These are phyloP conservation scores for Lagorchestes hirsutus DNA, from an alignment of 2,797 vertebrate species.

Conservation along the genomic window DNA sequence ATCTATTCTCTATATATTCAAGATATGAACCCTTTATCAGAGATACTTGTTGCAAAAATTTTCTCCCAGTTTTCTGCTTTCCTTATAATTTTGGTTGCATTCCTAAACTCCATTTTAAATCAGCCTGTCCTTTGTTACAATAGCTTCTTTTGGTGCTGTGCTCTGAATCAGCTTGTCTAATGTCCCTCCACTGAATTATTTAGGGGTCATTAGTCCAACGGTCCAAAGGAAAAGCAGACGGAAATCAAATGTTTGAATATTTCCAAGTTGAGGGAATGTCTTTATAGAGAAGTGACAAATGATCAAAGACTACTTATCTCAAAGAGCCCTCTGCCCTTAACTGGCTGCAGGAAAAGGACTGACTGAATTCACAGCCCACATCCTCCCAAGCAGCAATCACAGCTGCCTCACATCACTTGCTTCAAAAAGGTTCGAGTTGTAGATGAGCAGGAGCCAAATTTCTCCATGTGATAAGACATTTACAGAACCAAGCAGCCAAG, in stretches of 20 bases:
- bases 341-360: conserved; percentile 12
- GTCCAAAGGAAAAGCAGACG: background rate
- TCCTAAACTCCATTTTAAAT: background rate
- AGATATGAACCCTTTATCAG: background rate
- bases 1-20: background rate
- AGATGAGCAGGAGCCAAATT: conserved; percentile 56
- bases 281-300: conserved; percentile 9
- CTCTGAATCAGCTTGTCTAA: background rate
- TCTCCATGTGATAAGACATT: conserved; percentile 57
- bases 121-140: background rate
- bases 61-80: background rate
- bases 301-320: background rate
- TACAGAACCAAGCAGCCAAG: conserved; percentile 28
- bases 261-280: conserved; percentile 27
- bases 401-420: background rate
- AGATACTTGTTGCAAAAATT: background rate
- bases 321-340: conserved; percentile 19
- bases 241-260: background rate
- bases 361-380: conserved; percentile 33
- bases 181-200: conserved; percentile 5
- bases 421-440: conserved; percentile 45
- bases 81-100: background rate
- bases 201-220: conserved; percentile 7
- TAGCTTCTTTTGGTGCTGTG: background rate
- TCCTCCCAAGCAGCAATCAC: conserved; percentile 4